Base-by-base conservation (phyloP, 92 coral and sea anemone genomes). In the Palythoa grandis region DNA sequence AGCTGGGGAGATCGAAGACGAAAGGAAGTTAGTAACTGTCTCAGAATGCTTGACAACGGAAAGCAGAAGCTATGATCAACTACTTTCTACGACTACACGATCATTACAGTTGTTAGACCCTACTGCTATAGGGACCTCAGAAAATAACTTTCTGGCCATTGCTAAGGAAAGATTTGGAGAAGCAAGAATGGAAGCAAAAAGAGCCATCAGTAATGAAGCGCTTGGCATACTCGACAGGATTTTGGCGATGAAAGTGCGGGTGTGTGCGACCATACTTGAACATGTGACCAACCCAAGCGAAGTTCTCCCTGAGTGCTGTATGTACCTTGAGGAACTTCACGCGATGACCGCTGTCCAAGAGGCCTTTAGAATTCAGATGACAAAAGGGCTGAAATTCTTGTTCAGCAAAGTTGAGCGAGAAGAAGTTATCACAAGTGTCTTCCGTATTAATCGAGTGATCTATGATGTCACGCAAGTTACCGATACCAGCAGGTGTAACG, bases 151-250 rank as follows among this genome's bases (percentile, higher is more conserved):
- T 15, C 87, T 84, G 7, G 52, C 68, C 66, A 16, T 24, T 38
- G 91, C 88, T 11, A 76, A 65, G 52, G 13, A 83, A 52, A 74
- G 83, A 29, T 88, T 88, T 14, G 15, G 76, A 29, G 60, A 63
- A 4, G 83, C 91, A 3, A 66, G 85, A 35, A 50, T 12, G 23
- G 72, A 70, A 40, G 92, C 92, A 23, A 78, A 86, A 72, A 71
- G 68, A 57, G 89, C 92, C 43, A 85, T 89, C 52, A 17, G 35
- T 13, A 70, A 89, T 54, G 92, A 85, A 69, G 83, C 92, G 3
- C 86, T 89, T 4, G 23, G 67, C 11, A 71, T 22, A 48, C 10
- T 68, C 24, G 92, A 85, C 13, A 83, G 92, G 39, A 78, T 89
- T 70, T 79, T 68, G 56, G 92, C 92, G 0, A 66, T 86, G 88